These are phyloP conservation scores for Myiozetetes cayanensis DNA, from an alignment of 2,113 vertebrate genomes.

Conservation along the genomic window DNA sequence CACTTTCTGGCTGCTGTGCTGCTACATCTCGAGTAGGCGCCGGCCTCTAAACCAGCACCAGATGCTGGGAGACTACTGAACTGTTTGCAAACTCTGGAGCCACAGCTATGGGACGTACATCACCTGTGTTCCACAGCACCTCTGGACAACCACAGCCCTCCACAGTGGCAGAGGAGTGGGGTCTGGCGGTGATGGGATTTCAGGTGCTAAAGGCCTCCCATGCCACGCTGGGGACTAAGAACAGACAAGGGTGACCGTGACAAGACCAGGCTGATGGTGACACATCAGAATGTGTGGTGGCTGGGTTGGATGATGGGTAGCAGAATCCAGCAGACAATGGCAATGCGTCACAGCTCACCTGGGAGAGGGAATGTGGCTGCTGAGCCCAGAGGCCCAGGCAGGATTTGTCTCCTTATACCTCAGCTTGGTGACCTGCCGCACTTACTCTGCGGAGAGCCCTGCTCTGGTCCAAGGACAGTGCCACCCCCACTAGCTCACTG, in stretches of 20 bases:
- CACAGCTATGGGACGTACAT: background rate
- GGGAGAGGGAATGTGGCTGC: background rate
- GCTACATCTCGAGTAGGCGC: fast-evolving
- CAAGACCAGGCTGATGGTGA: background rate
- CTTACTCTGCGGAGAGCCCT: background rate
- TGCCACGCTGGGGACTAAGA: background rate
- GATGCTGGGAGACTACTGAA: background rate
- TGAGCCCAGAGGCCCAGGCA: background rate
- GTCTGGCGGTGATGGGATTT: background rate
- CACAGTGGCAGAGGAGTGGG: background rate
- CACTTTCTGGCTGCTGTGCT: background rate
- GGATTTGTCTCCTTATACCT: background rate
- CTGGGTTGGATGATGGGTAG: background rate
- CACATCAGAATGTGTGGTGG: background rate
- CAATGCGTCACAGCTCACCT: background rate
- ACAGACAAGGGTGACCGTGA: background rate
- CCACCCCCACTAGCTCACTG: background rate
- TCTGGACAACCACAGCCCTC: background rate
- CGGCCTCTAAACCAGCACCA: background rate
- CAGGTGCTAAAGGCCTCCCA: background rate
- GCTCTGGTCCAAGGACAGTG: background rate
- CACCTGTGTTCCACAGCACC: background rate
- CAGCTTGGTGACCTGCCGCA: background rate
- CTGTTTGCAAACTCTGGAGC: background rate
- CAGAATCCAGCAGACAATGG: background rate